Percentiles rank a stretch among this genome's conserved stretches.
Evolutionary conservation across 2,797 vertebrate species (phyloP).

Genomic region (Urosaurus nigricauda): DNA sequence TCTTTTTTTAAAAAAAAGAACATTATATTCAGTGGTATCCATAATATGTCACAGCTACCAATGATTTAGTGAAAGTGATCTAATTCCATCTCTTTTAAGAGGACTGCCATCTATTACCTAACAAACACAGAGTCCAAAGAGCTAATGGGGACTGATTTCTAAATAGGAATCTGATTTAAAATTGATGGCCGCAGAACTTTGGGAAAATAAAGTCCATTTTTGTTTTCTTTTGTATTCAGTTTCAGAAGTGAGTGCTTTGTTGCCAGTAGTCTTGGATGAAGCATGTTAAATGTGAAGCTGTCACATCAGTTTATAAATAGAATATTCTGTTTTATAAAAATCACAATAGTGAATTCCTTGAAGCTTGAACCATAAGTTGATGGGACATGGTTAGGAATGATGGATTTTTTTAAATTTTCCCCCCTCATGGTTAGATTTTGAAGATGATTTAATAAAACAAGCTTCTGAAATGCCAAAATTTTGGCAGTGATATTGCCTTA

Average conservation of each 20-base stretch:
- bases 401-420: neutral
- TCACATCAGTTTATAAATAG: neutral
- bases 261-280: neutral
- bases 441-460: neutral
- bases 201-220: neutral
- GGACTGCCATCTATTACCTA: neutral
- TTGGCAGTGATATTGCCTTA: neutral
- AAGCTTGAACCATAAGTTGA: neutral
- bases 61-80: slow-evolving; percentile 44
- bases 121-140: fast-evolving
- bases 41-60: neutral
- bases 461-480: neutral
- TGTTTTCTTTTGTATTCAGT: neutral
- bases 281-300: neutral
- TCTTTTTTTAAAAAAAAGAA: slow-evolving; percentile 19
- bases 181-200: neutral
- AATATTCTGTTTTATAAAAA: slow-evolving; percentile 8
- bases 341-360: neutral
- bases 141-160: neutral
- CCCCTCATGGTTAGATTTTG: too few species aligned
- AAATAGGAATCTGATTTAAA: neutral
- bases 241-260: slow-evolving; percentile 9
- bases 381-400: neutral
- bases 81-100: neutral
- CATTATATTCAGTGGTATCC: slow-evolving; percentile 40